Percentiles rank a stretch among this genome's conserved stretches.
These are phyloP conservation scores for Epicauta chinensis DNA, from an alignment of 1,140 invertebrate species.

Conservation along the genomic window DNA sequence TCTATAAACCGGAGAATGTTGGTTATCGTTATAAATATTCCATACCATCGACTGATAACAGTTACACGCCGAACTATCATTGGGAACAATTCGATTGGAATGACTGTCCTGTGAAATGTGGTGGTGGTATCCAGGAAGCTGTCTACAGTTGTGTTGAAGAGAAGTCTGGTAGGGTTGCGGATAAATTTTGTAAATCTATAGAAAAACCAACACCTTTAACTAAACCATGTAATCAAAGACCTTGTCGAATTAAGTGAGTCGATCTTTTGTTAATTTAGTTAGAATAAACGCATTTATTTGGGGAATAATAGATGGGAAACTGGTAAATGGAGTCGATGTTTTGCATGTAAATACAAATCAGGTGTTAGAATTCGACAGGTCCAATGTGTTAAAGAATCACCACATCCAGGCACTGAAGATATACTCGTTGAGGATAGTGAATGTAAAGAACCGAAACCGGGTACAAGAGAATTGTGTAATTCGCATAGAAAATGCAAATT, in stretches of 20 bases:
- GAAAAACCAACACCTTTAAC: slow-evolving; percentile 39
- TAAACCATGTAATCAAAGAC: slow-evolving; percentile 43
- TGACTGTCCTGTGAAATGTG: slow-evolving; percentile 44
- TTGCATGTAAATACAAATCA: slow-evolving; percentile 43
- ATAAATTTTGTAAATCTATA: slow-evolving; percentile 40
- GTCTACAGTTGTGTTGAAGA: slow-evolving; percentile 45
- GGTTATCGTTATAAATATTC: slow-evolving; percentile 45
- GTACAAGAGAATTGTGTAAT: slow-evolving; percentile 39
- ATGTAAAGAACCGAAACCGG: slow-evolving; percentile 40
- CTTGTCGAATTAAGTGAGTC: slow-evolving; percentile 43
- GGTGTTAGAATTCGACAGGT: slow-evolving; percentile 43
- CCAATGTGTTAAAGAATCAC: slow-evolving; percentile 44
- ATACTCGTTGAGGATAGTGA: slow-evolving; percentile 42
- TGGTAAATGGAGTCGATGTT: slow-evolving; percentile 48
- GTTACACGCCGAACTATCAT: slow-evolving; percentile 42
- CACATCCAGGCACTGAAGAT: slow-evolving; percentile 42
- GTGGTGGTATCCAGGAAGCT: slow-evolving; percentile 43
- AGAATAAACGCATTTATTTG: no score
- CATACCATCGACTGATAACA: slow-evolving; percentile 26
- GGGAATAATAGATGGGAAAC: slow-evolving; percentile 49
- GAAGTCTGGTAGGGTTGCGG: slow-evolving; percentile 43
- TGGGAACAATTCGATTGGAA: slow-evolving; percentile 49
- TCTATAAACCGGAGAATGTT: slow-evolving; percentile 39
- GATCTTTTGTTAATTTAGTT: neutral
- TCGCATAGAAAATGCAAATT: slow-evolving; percentile 40